These are phyloP conservation scores for Champsocephalus esox DNA, from an alignment of 2,797 vertebrate species.

Conservation along the genomic window DNA sequence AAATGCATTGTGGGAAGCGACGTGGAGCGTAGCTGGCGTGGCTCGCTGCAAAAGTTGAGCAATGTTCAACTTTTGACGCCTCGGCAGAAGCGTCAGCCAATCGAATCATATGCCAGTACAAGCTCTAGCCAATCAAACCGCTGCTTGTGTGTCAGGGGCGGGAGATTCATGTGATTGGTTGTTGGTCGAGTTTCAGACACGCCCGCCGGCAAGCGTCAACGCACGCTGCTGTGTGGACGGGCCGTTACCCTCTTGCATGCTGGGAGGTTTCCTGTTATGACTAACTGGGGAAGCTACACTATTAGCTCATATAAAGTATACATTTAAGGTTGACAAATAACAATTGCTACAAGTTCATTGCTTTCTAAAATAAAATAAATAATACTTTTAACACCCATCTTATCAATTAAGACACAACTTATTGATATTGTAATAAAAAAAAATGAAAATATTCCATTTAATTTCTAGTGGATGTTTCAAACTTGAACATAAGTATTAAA, in stretches of 20 bases:
- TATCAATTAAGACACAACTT: neutral
- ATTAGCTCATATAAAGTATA: neutral
- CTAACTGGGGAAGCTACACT: neutral
- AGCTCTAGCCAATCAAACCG: too few relatives aligned
- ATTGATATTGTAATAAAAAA: neutral
- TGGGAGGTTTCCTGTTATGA: neutral
- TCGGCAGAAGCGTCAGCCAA: too few relatives aligned
- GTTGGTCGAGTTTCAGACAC: too few relatives aligned
- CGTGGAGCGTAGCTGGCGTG: too few relatives aligned
- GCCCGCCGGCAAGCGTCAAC: too few relatives aligned
- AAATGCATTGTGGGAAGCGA: too few relatives aligned
- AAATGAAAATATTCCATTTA: neutral
- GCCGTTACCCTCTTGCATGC: neutral
- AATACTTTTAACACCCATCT: neutral
- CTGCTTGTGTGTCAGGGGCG: too few relatives aligned
- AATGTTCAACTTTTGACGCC: too few relatives aligned
- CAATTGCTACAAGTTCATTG: neutral
- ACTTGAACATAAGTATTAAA: neutral
- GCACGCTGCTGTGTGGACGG: too few relatives aligned
- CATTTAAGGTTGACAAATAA: neutral
- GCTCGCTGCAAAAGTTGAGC: too few relatives aligned
- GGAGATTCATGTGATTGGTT: too few relatives aligned
- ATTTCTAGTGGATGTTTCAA: conserved; percentile 12
- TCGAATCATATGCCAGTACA: too few relatives aligned
- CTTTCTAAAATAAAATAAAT: neutral